Base-by-base conservation (phyloP, 2,888 invertebrate genomes). In the Nematopogon swammerdamellus region DNA sequence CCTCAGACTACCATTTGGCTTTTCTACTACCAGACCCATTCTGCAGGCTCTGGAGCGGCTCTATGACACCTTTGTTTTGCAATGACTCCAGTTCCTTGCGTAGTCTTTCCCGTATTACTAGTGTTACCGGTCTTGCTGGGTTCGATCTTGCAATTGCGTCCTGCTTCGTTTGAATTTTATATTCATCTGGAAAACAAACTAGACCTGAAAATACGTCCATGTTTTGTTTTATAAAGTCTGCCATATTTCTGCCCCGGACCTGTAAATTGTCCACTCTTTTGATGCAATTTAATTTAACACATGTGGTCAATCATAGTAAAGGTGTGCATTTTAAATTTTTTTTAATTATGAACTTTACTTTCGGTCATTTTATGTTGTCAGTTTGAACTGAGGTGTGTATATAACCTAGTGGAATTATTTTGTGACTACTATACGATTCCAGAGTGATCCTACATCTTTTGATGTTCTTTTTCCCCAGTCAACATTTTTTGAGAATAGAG, bases 1-100 rank as follows among this genome's bases (percentile, higher is more conserved):
- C 44, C 55, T n/a, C 19, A 56, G 20, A 6, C 25, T 19, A 11
- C 50, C 50, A 29, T 52, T 49, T 10, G 48, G 47, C 19, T 50
- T 50, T 47, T 50, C 47, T 1, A 50, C 47, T 1, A 50, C 46
- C 4, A 46, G n/a, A 46, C 43, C 47, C 50, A 50, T 5, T 42
- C 43, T 5, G 5, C 19, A 18, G 50, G 50, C 16, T 43, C 8
- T 42, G 4, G 3, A 50, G 6, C n/a, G 46, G 46, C 3, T 5
- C 19, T 6, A 46, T 46, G 16, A 46, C 29, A 4, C 19, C 19
- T 19, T 19, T 17, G n/a, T 46, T 14, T 3, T 17, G 17, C 18
- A 46, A 3, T 8, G 16, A 2, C 20, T 18, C 8, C 20, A 46
- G 19, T 19, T 16, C 20, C 8, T 18, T 19, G 10, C 18, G 17